Conservation (phyloP, 1,140 invertebrate species). For the Eueides isabella region DNA sequence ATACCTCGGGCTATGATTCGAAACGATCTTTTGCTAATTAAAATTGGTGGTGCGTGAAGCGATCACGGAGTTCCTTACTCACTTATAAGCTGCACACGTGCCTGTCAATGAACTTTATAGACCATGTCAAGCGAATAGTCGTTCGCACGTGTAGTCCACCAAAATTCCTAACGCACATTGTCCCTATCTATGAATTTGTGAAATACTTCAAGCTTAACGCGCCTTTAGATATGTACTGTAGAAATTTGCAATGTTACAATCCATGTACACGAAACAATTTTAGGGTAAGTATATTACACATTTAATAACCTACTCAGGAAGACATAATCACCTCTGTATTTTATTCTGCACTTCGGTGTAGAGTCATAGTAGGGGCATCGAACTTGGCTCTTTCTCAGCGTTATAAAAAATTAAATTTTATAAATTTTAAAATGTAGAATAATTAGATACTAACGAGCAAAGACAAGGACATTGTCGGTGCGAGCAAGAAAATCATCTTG, state of each 20-base stretch:
- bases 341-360: not conserved
- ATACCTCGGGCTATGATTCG: constrained; percentile 48
- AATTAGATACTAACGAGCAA: constrained; percentile 77
- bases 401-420: constrained; percentile 1
- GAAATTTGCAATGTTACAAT: not conserved
- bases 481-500: constrained; percentile 79
- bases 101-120: constrained; percentile 79
- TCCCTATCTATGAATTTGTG: not conserved
- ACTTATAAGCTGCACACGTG: constrained; percentile 78
- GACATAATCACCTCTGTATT: not conserved
- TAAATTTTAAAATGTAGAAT: constrained; percentile 19
- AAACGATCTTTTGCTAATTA: constrained; percentile 77
- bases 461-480: constrained; percentile 78
- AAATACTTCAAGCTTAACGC: not conserved
- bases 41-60: constrained; percentile 77
- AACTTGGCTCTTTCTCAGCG: constrained; percentile 49
- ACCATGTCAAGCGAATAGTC: constrained; percentile 57
- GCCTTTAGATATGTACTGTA: not conserved
- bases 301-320: not conserved
- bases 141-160: constrained; percentile 55
- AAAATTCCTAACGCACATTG: constrained; percentile 37
- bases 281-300: not conserved
- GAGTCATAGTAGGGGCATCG: constrained; percentile 46
- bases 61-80: constrained; percentile 70
- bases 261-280: not conserved